Evolutionary conservation across 2,888 invertebrate species (phyloP), one percentile per base, ranked within the genome.

Genomic region (Xylota sylvarum): DNA sequence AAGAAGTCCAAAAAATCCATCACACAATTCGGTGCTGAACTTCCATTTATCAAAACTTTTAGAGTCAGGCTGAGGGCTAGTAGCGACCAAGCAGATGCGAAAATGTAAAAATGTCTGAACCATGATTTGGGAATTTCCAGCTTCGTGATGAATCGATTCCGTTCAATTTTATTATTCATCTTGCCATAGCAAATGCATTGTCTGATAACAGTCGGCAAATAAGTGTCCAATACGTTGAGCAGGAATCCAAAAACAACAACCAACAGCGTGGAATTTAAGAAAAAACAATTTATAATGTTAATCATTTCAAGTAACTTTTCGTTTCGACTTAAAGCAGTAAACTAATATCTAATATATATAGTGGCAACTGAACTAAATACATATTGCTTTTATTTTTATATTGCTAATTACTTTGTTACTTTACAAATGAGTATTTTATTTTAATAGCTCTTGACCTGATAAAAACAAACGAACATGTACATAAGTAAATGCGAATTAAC

Each of bases 31-130:
- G 95, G 94, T 7, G 95, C 93, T 67, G 90, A 88, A 43, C 90
- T 91, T 32, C 93, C 92, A 58, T 93, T 93, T 19, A 88, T 32
- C 1, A 90, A 82, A 94, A 95, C 58, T 3, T 86, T 88, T 2
- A 89, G 43, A 1, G 89, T 69, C 0, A 92, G 50, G 55, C 88
- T 89, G 0, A 91, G 81, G 3, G 90, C 90, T 65, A 90, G 43
- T 23, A 89, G 90, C 70, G 95, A 94, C 89, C 94, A 93, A 27
- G 95, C 88, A 1, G 94, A 93, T 0, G 96, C 95, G 90, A 96
- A 95, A 5, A 95, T 90, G 91, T 97, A 97, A 90, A 97, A 97
- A 92, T 97, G 97, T 89, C 93, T 94, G 90, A 97, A 97, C 94
- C 95, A 96, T 58, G 95, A 94, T 92, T 97, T 97, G 0, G 97